A percentile compares a stretch with the other conserved stretches of the same genome.
phyloP scores from a whole-genome alignment of 2,797 vertebrate genomes.

The Sternarchorhynchus goeldii region DNA sequence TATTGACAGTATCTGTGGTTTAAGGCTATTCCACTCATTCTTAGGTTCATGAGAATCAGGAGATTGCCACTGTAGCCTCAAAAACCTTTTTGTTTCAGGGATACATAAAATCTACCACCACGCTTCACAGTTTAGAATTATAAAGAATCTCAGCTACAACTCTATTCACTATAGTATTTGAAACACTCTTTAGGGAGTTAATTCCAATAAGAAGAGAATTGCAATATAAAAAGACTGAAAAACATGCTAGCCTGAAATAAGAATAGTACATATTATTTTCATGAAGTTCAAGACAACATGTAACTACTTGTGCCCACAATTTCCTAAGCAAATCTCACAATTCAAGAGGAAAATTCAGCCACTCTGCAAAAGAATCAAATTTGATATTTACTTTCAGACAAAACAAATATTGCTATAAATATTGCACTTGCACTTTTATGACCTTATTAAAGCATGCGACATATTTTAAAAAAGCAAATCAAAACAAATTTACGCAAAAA shows the following conservation, averaged over 20 bases:
- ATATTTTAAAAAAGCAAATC: slow-evolving; percentile 46
- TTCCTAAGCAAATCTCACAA: not conserved
- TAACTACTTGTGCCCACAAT: not conserved
- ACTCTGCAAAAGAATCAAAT: slow-evolving; percentile 52
- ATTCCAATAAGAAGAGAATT: not conserved
- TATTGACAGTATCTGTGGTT: too few relatives aligned
- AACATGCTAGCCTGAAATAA: not conserved
- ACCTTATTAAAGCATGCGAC: slow-evolving; percentile 71
- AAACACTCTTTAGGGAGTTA: not conserved
- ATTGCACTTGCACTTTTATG: slow-evolving; percentile 63
- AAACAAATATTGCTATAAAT: slow-evolving; percentile 21
- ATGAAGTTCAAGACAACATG: not conserved
- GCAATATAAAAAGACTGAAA: not conserved
- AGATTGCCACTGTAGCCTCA: too few relatives aligned
- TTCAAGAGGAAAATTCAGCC: slow-evolving; percentile 52
- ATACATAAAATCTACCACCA: too few relatives aligned
- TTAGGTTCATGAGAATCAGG: too few relatives aligned
- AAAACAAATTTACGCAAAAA: slow-evolving; percentile 59
- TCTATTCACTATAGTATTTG: not conserved
- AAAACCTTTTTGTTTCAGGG: too few relatives aligned
- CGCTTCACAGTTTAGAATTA: not conserved
- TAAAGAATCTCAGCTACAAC: not conserved
- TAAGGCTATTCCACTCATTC: too few relatives aligned
- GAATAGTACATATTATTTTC: not conserved
- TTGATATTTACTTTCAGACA: slow-evolving; percentile 65